Conservation (phyloP, 2,113 vertebrate species). For the Anthoscopus minutus region DNA sequence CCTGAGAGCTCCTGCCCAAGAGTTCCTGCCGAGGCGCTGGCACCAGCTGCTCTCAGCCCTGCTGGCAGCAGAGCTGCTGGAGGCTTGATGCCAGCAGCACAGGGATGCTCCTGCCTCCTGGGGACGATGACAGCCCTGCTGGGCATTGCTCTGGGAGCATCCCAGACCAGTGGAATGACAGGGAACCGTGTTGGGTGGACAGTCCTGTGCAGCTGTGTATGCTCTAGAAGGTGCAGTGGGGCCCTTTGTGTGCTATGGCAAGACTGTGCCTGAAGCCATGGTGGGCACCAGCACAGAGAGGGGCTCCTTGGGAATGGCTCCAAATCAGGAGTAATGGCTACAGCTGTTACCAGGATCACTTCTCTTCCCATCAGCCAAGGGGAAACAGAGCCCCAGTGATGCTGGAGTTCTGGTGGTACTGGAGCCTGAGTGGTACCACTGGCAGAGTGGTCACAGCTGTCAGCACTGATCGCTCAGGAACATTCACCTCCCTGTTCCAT, state of each 20-base stretch:
- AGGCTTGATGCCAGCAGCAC: not conserved
- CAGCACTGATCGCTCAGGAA: not conserved
- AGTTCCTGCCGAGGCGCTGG: not conserved
- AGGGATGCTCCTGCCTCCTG: accelerated
- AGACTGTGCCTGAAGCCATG: accelerated
- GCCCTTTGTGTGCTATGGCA: accelerated
- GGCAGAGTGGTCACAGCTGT: accelerated
- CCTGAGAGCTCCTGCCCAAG: not conserved
- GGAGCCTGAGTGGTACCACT: not conserved
- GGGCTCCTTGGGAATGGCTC: not conserved
- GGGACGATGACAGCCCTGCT: not conserved
- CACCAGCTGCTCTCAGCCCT: accelerated
- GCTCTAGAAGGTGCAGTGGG: accelerated
- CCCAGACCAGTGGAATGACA: accelerated
- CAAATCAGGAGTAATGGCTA: not conserved
- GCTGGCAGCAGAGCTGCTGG: not conserved
- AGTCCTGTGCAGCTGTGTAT: not conserved
- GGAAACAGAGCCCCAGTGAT: accelerated
- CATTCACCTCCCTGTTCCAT: not conserved
- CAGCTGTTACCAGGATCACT: accelerated
- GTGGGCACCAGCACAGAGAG: not conserved
- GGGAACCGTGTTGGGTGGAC: accelerated
- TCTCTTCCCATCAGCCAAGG: not conserved
- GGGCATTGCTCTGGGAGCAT: not conserved
- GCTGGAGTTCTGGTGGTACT: not conserved